Base-by-base conservation (phyloP, 2,888 invertebrate species). In the Morpho deidamia region DNA sequence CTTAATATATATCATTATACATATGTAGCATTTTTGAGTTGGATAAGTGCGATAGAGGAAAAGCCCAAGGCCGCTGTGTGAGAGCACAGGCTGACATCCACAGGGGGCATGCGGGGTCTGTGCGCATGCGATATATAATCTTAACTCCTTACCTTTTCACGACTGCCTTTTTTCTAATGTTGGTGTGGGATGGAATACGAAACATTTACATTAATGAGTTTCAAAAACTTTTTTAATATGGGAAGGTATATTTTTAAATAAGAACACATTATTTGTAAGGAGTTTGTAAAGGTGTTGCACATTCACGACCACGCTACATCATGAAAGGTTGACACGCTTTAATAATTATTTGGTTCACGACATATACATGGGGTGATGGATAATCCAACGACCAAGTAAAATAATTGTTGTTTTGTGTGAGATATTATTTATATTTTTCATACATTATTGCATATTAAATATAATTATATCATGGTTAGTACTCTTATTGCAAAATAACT, bases 81-180 rank as follows among this genome's bases (percentile, higher is more conserved):
- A 48, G 64, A 63, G 64, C 65, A 60, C 67, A 52, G 71, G 68
- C 63, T 63, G 71, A 74, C 75, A 67, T 71, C 77, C 78, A 78
- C 74, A 68, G 69, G 81, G 81, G 76, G 61, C 84, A 86, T 86
- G 87, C 88, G 83, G 81, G 86, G 79, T 72, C 69, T 72, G 76
- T 75, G 75, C 73, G 64, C 88, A 88, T 89, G 88, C 88, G 76
- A 71, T 80, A 81, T 73, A 79, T 35, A 32, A 32, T 73, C 72
- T 80, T 78, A 74, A 75, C 74, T 80, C 83, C 94, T 93, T 93
- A 95, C 95, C 94, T 95, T 95, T 83, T 95, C 95, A 83, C 94
- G 92, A 91, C 95, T 95, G 91, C 95, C 95, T 90, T 95, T 95
- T 93, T 95, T 95, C 95, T 95, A 93, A 86, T 76, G 83, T 88